Evolutionary conservation across 2,113 vertebrate species (phyloP).

Genomic region (Gambusia affinis): DNA sequence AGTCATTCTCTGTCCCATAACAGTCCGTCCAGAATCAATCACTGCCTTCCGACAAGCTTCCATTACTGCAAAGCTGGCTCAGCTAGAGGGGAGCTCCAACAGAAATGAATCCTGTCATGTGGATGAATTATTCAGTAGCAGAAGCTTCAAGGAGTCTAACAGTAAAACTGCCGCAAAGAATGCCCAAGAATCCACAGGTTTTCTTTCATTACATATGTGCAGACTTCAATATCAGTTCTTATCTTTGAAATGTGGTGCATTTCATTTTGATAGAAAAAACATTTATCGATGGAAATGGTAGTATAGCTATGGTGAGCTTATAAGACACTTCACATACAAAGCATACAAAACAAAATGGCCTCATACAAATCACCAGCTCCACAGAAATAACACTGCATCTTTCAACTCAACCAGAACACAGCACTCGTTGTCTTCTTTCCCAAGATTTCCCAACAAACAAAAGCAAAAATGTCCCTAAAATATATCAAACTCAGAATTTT

Average conservation of each 20-base stretch:
- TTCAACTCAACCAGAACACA: not conserved
- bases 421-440: not conserved
- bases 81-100: not conserved
- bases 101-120: slow-evolving; percentile 13
- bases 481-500: not conserved
- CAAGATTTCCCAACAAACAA: not conserved
- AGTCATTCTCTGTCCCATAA: slow-evolving; percentile 30
- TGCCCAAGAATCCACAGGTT: not conserved
- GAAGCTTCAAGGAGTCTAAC: slow-evolving; percentile 25
- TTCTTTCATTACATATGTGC: no score
- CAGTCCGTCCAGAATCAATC: slow-evolving; percentile 41
- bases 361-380: no score
- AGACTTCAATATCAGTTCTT: no score
- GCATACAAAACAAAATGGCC: no score
- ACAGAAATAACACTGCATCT: not conserved
- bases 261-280: no score
- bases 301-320: no score
- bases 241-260: no score
- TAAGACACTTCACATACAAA: no score
- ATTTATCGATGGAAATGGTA: no score
- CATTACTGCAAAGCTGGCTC: not conserved
- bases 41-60: slow-evolving; percentile 18
- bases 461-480: not conserved
- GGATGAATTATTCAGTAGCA: slow-evolving; percentile 46
- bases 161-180: slow-evolving; percentile 24